Evolutionary conservation across 1,140 invertebrate genomes (phyloP).

Genomic region (Caenorhabditis latens): DNA sequence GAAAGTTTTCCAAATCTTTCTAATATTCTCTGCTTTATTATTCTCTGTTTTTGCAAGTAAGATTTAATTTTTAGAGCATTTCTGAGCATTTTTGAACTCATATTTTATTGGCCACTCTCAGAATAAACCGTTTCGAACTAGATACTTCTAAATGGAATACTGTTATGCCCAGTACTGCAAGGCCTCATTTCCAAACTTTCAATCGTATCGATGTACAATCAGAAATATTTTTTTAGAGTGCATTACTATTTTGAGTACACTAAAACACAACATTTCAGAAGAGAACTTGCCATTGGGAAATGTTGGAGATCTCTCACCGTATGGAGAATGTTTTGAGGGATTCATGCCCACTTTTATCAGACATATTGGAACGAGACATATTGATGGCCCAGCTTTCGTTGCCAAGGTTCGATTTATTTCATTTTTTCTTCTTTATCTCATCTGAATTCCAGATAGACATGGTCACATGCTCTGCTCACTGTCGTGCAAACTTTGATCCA

Average conservation of each 20-base stretch:
- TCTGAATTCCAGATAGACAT: slow-evolving; percentile 54
- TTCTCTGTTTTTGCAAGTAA: slow-evolving; percentile 42
- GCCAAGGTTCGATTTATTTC: not conserved
- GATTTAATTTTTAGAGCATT: not conserved
- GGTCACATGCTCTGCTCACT: slow-evolving; percentile 52
- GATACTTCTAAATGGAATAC: no score
- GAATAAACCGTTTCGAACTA: no score
- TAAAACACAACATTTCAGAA: not conserved
- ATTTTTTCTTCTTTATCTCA: not conserved
- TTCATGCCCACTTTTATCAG: slow-evolving; percentile 14
- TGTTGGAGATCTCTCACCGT: not conserved
- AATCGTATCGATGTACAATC: no score
- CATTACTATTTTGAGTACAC: no score
- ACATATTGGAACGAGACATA: slow-evolving; percentile 23
- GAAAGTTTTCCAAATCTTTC: slow-evolving; percentile 1
- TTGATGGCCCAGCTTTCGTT: slow-evolving; percentile 28
- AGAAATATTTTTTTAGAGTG: not conserved
- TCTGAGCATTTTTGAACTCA: not conserved
- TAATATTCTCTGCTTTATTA: not conserved
- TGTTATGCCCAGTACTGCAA: no score
- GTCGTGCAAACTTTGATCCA: slow-evolving; percentile 55
- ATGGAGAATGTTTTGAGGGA: slow-evolving; percentile 36
- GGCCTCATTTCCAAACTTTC: no score
- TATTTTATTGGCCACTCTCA: not conserved
- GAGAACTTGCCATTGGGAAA: not conserved